Evolutionary conservation across 1,140 invertebrate species (phyloP), one percentile per base, ranked within the genome.

Genomic region (Mercenaria mercenaria): DNA sequence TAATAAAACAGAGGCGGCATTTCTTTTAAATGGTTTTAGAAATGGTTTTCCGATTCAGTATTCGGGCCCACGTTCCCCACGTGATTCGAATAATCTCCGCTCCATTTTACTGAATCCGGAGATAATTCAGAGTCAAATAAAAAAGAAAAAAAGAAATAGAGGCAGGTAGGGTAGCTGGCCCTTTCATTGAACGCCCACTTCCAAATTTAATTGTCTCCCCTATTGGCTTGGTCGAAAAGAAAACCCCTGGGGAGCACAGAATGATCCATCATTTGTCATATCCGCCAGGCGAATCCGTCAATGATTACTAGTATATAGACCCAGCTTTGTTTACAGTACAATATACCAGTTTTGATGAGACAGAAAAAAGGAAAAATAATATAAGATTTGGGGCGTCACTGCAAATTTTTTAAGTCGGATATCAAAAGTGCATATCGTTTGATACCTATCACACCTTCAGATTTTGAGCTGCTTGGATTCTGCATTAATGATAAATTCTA

Each of bases 331-430:
- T 37, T 47, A 88, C 80, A 18, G 64, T 92, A 20, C 67, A 76
- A 56, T 92, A 92, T 52, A 52, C 87, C 13, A 82, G 20, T 6
- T 89, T 92, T 34, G 90, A 92, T 41, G 77, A 89, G n/a, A n/a
- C n/a, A n/a, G n/a, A n/a, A n/a, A 76, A 88, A 86, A 4, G 72
- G 89, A 32, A 37, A 69, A 43, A 67, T 91, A 1, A 76, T 92
- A 13, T 80, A 88, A 82, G 26, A 77, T 29, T 72, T 85, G 56
- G 90, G 91, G 10, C 0, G 39, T 47, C 39, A 52, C 32, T 26
- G 23, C 15, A 15, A 47, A 20, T 56, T 89, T 23, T 89, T 67
- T 47, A 85, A 91, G 59, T 20, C 39, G 0, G 91, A 92, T 41
- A 81, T 92, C 4, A 43, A 90, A n/a, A 39, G 74, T 59, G 89